A percentile compares a stretch with the other conserved stretches of the same genome.
Evolutionary conservation across 2,113 vertebrate genomes (phyloP).

Genomic region (Alethe castanea): DNA sequence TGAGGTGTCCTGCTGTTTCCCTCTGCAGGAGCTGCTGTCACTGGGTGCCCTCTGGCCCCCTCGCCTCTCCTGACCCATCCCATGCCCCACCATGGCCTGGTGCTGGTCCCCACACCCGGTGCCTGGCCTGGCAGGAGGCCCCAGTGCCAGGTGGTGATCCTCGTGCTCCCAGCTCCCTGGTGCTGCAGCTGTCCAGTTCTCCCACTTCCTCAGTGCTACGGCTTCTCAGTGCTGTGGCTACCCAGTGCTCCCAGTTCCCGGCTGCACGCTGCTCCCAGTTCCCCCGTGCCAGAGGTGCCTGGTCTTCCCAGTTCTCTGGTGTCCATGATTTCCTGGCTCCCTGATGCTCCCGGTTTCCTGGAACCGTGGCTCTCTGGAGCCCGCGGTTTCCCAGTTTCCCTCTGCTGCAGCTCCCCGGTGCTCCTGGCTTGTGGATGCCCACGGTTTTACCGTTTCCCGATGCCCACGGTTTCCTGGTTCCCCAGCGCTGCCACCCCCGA

Average conservation of each 20-base stretch:
- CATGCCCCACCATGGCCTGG: rapidly evolving
- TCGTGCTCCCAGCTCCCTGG: neutral
- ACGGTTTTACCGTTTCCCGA: neutral
- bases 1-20: neutral
- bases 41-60: too few relatives aligned
- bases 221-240: neutral
- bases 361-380: neutral
- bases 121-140: neutral
- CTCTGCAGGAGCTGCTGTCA: neutral
- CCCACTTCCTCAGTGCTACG: neutral
- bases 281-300: neutral
- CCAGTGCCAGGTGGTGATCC: neutral
- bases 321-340: neutral
- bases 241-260: neutral
- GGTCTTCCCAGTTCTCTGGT: neutral
- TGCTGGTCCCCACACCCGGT: neutral
- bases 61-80: neutral
- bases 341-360: neutral
- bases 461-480: neutral
- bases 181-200: neutral
- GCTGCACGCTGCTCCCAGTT: neutral
- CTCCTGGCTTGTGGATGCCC: neutral
- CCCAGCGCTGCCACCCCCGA: neutral
- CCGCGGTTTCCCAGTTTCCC: neutral
- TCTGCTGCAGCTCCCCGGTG: neutral